Base-by-base conservation (phyloP, 2,888 invertebrate genomes). In the Protodeltote pygarga region DNA sequence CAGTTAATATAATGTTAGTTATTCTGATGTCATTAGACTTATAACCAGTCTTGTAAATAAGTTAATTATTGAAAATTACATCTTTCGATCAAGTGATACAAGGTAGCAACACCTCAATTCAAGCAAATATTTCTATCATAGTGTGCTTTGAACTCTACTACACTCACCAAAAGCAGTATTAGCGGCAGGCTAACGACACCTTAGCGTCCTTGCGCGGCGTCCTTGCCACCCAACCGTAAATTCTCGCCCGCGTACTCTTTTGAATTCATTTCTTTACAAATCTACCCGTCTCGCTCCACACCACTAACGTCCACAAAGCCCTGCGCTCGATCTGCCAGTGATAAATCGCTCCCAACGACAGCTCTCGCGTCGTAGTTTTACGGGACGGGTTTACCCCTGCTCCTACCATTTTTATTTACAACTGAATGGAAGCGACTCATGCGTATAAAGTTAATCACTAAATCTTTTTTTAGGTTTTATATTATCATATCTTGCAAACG, bases 291-390 rank as follows among this genome's bases (percentile, higher is more conserved):
- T 84, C 82, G 29, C 52, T 60, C 51, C 73, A 34, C 67, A 76
- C 70, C 58, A 55, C 62, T 70, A 68, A 62, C 65, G 63, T 66
- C 68, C 73, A 32, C 62, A 66, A 70, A 75, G 79, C 82, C 79
- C 76, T 79, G 74, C 77, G 74, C 77, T 73, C 70, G 81, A 82
- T 82, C 73, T 61, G 66, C 75, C 73, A 64, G 82, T 83, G 82
- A 90, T 89, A 89, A 88, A 89, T 89, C 77, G 81, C 76, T 76
- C 77, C 69, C 69, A 65, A 75, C 79, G 83, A 83, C 84, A 85
- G 82, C 81, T 79, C 81, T 73, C 73, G 77, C 82, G 74, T 77
- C 77, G 77, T 73, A 73, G 71, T 77, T 78, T 73, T 72, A 77
- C 79, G 71, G 70, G 77, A 83, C 81, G 64, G 75, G 79, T 81